Conservation (phyloP, 2,888 invertebrate genomes). For the Hirtodrosophila confusa region DNA sequence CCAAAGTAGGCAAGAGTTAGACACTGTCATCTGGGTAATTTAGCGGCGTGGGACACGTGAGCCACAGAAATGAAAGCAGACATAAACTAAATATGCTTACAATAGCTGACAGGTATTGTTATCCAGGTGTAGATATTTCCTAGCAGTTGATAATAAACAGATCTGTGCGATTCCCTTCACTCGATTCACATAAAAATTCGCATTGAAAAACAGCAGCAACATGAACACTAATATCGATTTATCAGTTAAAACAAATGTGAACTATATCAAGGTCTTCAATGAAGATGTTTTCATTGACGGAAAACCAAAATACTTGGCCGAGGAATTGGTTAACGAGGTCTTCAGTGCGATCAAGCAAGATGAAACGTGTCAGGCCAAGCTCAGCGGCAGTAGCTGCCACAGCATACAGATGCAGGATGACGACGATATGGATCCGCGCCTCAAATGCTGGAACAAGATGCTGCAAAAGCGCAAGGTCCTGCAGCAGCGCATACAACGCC, state of each 20-base stretch:
- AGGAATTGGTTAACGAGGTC: constrained; percentile 31
- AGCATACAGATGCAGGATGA: constrained; percentile 15
- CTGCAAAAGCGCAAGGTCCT: constrained; percentile 55
- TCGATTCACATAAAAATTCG: neutral
- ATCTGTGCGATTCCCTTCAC: neutral
- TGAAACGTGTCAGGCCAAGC: neutral
- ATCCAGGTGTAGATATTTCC: neutral
- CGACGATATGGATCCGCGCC: constrained; percentile 69
- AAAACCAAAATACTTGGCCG: constrained; percentile 7
- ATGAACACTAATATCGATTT: constrained; percentile 3
- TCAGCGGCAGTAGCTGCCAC: constrained; percentile 17
- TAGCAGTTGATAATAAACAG: neutral
- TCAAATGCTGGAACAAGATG: constrained; percentile 67
- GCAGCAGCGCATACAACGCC: constrained; percentile 53
- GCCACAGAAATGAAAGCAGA: constrained; percentile 9
- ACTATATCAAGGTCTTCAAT: too few species aligned
- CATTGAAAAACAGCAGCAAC: neutral
- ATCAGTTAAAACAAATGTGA: neutral
- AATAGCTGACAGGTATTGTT: constrained; percentile 7
- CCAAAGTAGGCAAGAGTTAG: neutral
- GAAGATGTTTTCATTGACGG: too few species aligned
- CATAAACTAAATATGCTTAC: constrained; percentile 10
- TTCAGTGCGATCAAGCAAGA: constrained; percentile 19
- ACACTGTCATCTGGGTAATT: constrained; percentile 16
- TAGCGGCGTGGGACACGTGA: constrained; percentile 30